Percentiles rank a stretch among this genome's conserved stretches.
phyloP scores from a whole-genome alignment of 2,888 invertebrate species.

The Ptychoptera albimana region DNA sequence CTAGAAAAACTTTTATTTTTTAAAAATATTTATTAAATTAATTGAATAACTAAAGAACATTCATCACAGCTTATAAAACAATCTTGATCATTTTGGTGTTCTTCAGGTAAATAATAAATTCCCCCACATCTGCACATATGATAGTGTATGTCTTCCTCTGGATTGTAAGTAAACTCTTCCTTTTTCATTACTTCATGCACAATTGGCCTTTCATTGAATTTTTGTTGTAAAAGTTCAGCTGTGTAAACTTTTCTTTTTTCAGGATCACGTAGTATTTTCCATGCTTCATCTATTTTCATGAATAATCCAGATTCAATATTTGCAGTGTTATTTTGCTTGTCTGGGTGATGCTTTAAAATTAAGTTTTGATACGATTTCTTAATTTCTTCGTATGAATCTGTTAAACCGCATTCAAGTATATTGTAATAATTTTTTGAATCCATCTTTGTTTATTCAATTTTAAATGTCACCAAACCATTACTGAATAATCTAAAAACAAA shows the following conservation, averaged over 20 bases:
- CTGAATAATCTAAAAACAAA: no score
- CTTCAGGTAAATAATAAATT: slow-evolving; percentile 23
- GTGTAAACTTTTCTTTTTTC: slow-evolving; percentile 47
- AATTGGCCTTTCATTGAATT: slow-evolving; percentile 38
- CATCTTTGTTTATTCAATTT: background rate
- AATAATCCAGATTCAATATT: slow-evolving; percentile 27
- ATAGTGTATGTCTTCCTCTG: slow-evolving; percentile 25
- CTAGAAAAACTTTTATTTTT: background rate
- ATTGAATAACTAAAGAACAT: slow-evolving; percentile 49
- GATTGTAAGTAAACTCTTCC: slow-evolving; percentile 32
- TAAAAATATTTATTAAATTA: background rate
- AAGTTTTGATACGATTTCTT: slow-evolving; percentile 27
- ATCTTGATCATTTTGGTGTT: slow-evolving; percentile 22
- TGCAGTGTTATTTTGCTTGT: slow-evolving; percentile 17
- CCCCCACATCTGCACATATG: slow-evolving; percentile 60
- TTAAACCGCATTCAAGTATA: slow-evolving; percentile 18
- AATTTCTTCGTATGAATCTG: slow-evolving; percentile 21
- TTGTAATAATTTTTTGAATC: slow-evolving; percentile 20
- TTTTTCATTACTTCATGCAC: slow-evolving; percentile 41
- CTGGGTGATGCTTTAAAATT: slow-evolving; percentile 28
- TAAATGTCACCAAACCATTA: no score
- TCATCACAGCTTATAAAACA: slow-evolving; percentile 49
- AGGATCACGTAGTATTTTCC: slow-evolving; percentile 47
- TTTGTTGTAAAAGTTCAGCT: slow-evolving; percentile 38
- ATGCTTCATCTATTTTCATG: slow-evolving; percentile 48